phyloP scores from a whole-genome alignment of 2,888 invertebrate genomes.

The Eristalis arbustorum region DNA sequence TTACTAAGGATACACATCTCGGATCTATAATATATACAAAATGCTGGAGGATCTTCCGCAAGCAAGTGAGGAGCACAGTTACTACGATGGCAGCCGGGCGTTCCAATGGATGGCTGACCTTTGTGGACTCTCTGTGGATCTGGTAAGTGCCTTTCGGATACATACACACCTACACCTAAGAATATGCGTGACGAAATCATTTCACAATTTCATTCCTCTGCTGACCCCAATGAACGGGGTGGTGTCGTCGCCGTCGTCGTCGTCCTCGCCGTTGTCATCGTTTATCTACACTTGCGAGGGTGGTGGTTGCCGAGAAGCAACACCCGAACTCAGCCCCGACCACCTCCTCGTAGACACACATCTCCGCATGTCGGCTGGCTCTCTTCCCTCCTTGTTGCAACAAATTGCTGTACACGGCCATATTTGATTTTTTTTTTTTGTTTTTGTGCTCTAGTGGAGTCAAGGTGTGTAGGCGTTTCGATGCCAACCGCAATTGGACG shows the following conservation, averaged over 20 bases:
- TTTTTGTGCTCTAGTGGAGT: constrained; percentile 21
- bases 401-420: constrained; percentile 41
- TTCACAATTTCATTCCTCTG: constrained; percentile 30
- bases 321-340: constrained; percentile 31
- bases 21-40: constrained; percentile 1
- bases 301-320: constrained; percentile 41
- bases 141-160: constrained; percentile 83
- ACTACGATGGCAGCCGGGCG: constrained; percentile 87
- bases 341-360: constrained; percentile 13
- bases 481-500: constrained; percentile 38
- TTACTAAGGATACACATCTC: constrained; percentile 2
- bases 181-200: constrained; percentile 30
- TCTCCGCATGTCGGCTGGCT: constrained; percentile 12
- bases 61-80: constrained; percentile 42
- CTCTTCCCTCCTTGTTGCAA: constrained; percentile 15
- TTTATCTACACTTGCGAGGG: constrained; percentile 40
- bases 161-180: constrained; percentile 23
- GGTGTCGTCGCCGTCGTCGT: constrained; percentile 12
- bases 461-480: constrained; percentile 45
- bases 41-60: constrained; percentile 50
- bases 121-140: constrained; percentile 88
- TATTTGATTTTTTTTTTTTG: constrained; percentile 45
- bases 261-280: constrained; percentile 1
- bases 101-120: constrained; percentile 86
- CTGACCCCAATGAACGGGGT: constrained; percentile 26